Evolutionary conservation across 2,888 invertebrate genomes (phyloP), one percentile per base, ranked within the genome.

Genomic region (Crocallis elinguaria): DNA sequence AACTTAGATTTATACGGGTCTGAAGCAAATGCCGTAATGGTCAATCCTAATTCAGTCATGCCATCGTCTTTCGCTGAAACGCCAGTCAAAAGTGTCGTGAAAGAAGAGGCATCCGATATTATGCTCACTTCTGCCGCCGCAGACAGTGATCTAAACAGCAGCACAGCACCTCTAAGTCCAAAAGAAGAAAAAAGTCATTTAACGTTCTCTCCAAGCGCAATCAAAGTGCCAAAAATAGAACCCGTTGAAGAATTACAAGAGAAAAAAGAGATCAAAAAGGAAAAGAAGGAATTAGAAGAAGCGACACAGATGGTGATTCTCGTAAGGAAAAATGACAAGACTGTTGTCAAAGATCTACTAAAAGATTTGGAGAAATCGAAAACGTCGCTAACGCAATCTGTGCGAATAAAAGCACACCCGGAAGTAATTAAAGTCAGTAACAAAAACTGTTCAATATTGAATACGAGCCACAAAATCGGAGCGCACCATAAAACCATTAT

Each of bases 31-130:
- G 94, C 95, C 9, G 94, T 96, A 62, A 95, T 97, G 94, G 98
- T 98, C 3, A 97, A 98, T 87, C 98, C 98, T 3, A 97, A 96
- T 75, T 96, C 96, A 17, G 97, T 97, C 33, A 95, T 97, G 95
- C 97, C 98, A 1, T 92, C 95, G 29, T 93, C 95, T 61, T 93
- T 94, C 53, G 89, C 92, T 14, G 92, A 92, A 62, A 91, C 92
- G 3, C 92, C 92, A 17, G 78, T 86, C 7, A 91, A 91, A 69
- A 84, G 73, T 56, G 77, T 84, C 27, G 88, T 90, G 3, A 92
- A 92, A 68, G 91, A 92, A 68, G 91, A 90, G 63, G 84, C 91
- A 3, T 90, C 91, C 1, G 87, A 91, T 68, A 64, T 92, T 57
- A 71, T 92, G 60, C 75, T 92, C n/a, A 88, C 91, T 5, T 92